Evolutionary conservation across 2,113 vertebrate species (phyloP).

Genomic region (Cyanoramphus novaezelandiae): DNA sequence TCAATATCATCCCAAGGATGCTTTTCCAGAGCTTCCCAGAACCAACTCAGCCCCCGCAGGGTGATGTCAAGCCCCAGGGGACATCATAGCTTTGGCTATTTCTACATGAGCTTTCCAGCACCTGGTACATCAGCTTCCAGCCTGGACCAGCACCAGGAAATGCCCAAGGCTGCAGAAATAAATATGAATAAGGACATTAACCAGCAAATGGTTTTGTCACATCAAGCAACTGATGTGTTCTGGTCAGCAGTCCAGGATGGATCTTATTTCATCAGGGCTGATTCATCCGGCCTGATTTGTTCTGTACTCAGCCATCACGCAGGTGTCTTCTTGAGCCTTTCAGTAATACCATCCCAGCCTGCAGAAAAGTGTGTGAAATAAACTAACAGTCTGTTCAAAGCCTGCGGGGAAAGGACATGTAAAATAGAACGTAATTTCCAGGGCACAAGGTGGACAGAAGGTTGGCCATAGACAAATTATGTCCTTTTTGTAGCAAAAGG

Average conservation of each 20-base stretch:
- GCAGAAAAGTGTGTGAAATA: not conserved
- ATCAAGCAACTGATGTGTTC: not conserved
- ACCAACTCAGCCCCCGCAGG: not conserved
- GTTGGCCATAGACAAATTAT: not conserved
- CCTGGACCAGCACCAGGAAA: constrained; percentile 13
- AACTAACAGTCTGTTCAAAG: not conserved
- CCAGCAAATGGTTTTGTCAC: not conserved
- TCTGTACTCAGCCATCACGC: not conserved
- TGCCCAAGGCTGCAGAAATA: not conserved
- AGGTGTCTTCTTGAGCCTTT: not conserved
- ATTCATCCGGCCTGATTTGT: not conserved
- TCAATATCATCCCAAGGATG: not conserved
- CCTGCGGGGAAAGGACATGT: not conserved
- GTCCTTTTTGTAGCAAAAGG: not conserved
- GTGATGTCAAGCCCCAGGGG: not conserved
- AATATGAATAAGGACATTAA: not conserved
- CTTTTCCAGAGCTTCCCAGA: constrained; percentile 22
- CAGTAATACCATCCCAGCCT: not conserved
- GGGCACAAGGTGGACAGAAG: accelerated
- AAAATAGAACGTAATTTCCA: not conserved
- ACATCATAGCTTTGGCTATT: not conserved
- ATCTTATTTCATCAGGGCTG: not conserved
- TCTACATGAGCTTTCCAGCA: not conserved
- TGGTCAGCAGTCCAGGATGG: not conserved
- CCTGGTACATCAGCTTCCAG: not conserved